A percentile compares a stretch with the other conserved stretches of the same genome.
Evolutionary conservation across 2,888 invertebrate genomes (phyloP).

Genomic region (Amaurobius ferox): DNA sequence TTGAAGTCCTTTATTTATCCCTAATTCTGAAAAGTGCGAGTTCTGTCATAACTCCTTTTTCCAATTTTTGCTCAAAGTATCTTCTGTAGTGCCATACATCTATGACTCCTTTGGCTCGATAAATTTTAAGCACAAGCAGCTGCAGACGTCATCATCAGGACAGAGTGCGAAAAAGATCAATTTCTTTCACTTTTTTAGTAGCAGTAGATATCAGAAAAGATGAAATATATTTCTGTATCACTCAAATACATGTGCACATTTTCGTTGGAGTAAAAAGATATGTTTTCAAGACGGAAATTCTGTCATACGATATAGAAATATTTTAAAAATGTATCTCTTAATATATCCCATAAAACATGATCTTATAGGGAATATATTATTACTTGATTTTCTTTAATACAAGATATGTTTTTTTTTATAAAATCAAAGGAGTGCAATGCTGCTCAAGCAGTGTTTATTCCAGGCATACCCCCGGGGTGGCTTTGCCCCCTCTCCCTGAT

Average conservation of each 20-base stretch:
- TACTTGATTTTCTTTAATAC: too few species aligned
- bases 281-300: neutral
- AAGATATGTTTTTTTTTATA: too few species aligned
- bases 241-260: neutral
- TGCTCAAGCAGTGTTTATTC: too few species aligned
- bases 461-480: too few species aligned
- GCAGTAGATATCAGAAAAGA: neutral
- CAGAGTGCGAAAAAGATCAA: neutral
- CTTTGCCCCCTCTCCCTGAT: too few species aligned
- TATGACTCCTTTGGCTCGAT: neutral
- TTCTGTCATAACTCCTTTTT: neutral
- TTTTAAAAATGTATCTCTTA: too few species aligned
- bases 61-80: neutral
- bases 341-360: too few species aligned
- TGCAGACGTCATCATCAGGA: neutral
- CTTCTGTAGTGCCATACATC: neutral
- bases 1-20: too few species aligned
- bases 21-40: too few species aligned
- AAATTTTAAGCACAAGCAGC: neutral
- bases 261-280: neutral
- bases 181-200: neutral
- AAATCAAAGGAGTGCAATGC: too few species aligned
- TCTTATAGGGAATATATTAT: too few species aligned
- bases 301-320: too few species aligned
- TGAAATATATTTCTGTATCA: neutral